Conservation (phyloP, 2,797 vertebrate species). For the Sphenodon punctatus region DNA sequence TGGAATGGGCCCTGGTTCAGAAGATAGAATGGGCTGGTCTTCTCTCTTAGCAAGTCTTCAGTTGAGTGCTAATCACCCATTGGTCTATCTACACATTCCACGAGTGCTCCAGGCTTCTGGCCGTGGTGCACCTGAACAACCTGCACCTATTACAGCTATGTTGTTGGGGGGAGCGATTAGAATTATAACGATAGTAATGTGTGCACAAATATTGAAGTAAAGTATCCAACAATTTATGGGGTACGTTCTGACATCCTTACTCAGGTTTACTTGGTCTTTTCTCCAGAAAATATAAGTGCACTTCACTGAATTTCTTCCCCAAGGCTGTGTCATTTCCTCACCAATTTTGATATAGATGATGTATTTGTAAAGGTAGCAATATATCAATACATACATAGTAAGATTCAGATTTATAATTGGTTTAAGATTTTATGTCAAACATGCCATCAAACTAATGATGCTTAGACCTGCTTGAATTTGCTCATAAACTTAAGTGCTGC, state of each 20-base stretch:
- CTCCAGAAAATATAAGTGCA: background rate
- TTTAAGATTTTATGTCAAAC: background rate
- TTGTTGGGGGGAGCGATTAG: rapidly evolving
- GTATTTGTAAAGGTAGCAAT: background rate
- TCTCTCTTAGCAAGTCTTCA: too few relatives aligned
- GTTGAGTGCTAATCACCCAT: too few relatives aligned
- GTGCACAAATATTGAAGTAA: rapidly evolving
- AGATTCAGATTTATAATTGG: background rate
- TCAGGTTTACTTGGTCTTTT: background rate
- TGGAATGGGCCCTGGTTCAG: too few relatives aligned
- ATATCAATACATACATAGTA: background rate
- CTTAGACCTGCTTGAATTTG: too few relatives aligned
- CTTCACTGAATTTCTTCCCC: background rate
- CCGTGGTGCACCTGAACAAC: too few relatives aligned
- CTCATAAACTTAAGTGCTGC: background rate
- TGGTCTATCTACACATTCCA: too few relatives aligned
- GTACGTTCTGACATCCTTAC: background rate
- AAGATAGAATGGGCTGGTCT: too few relatives aligned
- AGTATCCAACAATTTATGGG: background rate
- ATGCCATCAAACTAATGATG: too few relatives aligned
- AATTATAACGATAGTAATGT: rapidly evolving
- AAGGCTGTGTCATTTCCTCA: background rate
- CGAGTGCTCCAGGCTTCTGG: too few relatives aligned
- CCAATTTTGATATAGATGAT: background rate
- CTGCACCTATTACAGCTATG: too few relatives aligned